Evolutionary conservation across 2,113 vertebrate genomes (phyloP), one percentile per base, ranked within the genome.

Genomic region (Gobius niger): DNA sequence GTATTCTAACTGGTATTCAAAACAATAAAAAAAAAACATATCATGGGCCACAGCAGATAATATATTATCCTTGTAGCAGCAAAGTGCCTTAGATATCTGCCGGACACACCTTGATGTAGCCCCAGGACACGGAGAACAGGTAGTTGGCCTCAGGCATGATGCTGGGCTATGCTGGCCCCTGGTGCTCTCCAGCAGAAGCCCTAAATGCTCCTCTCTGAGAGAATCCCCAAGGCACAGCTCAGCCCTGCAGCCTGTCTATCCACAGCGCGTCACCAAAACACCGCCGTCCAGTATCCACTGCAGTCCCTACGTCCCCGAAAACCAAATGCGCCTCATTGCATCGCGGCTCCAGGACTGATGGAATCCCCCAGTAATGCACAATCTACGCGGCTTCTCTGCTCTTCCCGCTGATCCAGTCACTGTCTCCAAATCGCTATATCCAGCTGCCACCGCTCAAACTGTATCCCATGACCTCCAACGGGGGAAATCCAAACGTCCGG

Each of bases 81-180:
- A 34, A 34, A 34, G 24, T 34, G 24, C 24, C 24, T 34, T 34
- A 4, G 24, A 34, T 34, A 34, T 34, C 24, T 34, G 24, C 24
- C 24, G 3, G 83, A 97, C 96, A 95, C 94, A 98, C 97, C 96
- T 98, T 98, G 75, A 98, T 98, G 78, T 97, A 98, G 90, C 96
- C 95, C 96, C 97, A 99, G 88, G 96, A 98, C 64, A 98, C 95
- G 67, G 96, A 98, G 61, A 97, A 92, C 82, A 98, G 92, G 93
- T 95, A 96, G 91, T 96, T 99, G 85, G 94, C 94, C 90, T 98
- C 96, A 80, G 96, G 96, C 96, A 98, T 99, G 93, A 93, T 97
- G 94, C 88, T 93, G 84, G 76, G 82, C 89, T 79, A 76, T 87
- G 64, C 84, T 73, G 85, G 85, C 76, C 86, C 77, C 73, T 85